Percentiles rank a stretch among this genome's conserved stretches.
Evolutionary conservation across 2,888 invertebrate species (phyloP).

Genomic region (Antitype chi): DNA sequence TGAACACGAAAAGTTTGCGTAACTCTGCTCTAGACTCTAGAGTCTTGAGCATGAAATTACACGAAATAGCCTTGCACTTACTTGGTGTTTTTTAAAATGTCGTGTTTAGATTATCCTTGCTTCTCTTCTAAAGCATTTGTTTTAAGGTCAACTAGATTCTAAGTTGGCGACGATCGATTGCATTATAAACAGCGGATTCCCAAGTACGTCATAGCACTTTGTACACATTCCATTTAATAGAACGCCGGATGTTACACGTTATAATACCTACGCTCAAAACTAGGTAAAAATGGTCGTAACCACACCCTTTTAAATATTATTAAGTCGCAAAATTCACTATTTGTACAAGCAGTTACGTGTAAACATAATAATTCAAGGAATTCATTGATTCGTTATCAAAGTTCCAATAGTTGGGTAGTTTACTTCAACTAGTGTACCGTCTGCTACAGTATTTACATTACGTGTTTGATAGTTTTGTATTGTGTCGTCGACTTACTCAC

Average conservation of each 20-base stretch:
- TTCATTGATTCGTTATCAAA: constrained; percentile 69
- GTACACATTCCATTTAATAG: constrained; percentile 3
- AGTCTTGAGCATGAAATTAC: neutral
- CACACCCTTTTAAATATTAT: constrained; percentile 32
- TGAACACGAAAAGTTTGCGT: too few relatives aligned
- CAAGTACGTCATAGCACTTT: constrained; percentile 36
- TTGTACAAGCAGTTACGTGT: constrained; percentile 36
- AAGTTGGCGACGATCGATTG: constrained; percentile 1
- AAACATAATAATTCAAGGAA: constrained; percentile 57
- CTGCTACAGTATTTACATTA: constrained; percentile 27
- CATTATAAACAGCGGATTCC: neutral
- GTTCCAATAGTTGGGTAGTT: constrained; percentile 51
- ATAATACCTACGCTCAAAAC: neutral
- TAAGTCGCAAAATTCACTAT: constrained; percentile 5
- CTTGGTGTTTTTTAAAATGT: neutral
- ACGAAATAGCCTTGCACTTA: neutral
- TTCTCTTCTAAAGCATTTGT: neutral
- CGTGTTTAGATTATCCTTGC: neutral
- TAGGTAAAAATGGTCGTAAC: neutral
- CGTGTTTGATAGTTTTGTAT: neutral
- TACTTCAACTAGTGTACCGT: constrained; percentile 25
- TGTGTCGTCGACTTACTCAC: neutral
- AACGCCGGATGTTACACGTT: constrained; percentile 28
- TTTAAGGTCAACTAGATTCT: neutral
- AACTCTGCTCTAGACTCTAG: too few relatives aligned